phyloP scores from a whole-genome alignment of 2,888 invertebrate genomes.

The Brachyptera risi region DNA sequence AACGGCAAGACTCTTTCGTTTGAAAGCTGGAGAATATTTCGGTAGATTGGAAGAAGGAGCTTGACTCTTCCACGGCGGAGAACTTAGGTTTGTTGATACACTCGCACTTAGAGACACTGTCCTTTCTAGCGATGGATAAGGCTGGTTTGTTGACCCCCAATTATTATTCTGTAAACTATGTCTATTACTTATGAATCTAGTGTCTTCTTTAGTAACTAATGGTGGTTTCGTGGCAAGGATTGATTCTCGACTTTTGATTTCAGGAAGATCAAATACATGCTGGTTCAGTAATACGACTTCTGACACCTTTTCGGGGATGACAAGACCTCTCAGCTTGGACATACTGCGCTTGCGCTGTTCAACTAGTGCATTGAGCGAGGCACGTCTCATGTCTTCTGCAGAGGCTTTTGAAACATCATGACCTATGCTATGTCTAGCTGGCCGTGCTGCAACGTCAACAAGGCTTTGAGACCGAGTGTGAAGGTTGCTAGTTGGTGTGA shows the following conservation, averaged over 20 bases:
- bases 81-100: conserved; percentile 32
- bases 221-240: conserved; percentile 43
- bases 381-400: conserved; percentile 50
- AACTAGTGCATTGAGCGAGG: conserved; percentile 67
- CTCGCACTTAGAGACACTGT: not conserved
- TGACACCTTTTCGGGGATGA: conserved; percentile 76
- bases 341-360: conserved; percentile 79
- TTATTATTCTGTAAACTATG: conserved; percentile 38
- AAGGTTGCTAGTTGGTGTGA: conserved; percentile 29
- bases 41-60: conserved; percentile 52
- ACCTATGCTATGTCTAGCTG: conserved; percentile 22
- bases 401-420: not conserved
- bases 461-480: conserved; percentile 51
- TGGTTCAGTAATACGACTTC: conserved; percentile 47
- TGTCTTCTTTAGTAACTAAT: not conserved
- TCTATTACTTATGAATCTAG: conserved; percentile 39
- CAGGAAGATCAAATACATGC: conserved; percentile 70
- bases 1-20: conserved; percentile 67
- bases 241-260: conserved; percentile 59
- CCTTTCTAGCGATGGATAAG: conserved; percentile 36
- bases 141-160: conserved; percentile 33
- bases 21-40: conserved; percentile 79
- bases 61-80: conserved; percentile 44
- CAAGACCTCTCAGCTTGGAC: conserved; percentile 81
- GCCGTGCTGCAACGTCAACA: conserved; percentile 42